Evolutionary conservation across 1,140 invertebrate species (phyloP), one percentile per base, ranked within the genome.

Genomic region (Drosophila ercepeae): DNA sequence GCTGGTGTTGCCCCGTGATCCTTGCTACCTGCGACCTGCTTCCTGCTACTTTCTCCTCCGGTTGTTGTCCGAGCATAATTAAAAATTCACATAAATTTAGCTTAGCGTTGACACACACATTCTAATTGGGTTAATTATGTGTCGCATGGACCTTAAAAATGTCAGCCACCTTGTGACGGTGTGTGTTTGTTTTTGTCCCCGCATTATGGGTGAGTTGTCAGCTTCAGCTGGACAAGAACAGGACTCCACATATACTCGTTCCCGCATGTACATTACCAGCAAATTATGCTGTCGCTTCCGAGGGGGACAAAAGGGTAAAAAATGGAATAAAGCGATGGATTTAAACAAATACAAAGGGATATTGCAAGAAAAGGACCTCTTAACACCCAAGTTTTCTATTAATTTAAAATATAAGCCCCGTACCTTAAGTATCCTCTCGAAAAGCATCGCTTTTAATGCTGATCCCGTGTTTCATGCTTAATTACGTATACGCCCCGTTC

Each of bases 101-200:
- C 86, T 89, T 89, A 89, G 77, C 77, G 75, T 55, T 86, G 86
- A 89, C 68, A 68, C 75, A 78, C 75, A 68, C 86, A 86, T 89
- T 89, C 79, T 89, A 89, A 89, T 89, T 89, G 86, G 86, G 86
- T 89, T 89, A 89, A 89, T 89, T 89, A 89, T 89, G 86, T 89
- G 86, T 78, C 86, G 81, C 81, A 68, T 78, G 84, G 83, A 88
- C 83, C 73, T 88, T 84, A 88, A 88, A 88, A 88, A 88, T 88
- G 82, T 82, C 82, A 78, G 16, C 68, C 69, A 73, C 45, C 50
- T 27, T 32, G n/a, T 7, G 27, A 16, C 29, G 9, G 29, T 32
- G 29, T 32, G 16, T 39, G 19, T 55, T 54, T 59, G 23, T 51
- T 25, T 42, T 39, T 44, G 13, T 13, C 51, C 60, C 14, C 27